Evolutionary conservation across 2,113 vertebrate genomes (phyloP).

Genomic region (Aptenodytes forsteri): DNA sequence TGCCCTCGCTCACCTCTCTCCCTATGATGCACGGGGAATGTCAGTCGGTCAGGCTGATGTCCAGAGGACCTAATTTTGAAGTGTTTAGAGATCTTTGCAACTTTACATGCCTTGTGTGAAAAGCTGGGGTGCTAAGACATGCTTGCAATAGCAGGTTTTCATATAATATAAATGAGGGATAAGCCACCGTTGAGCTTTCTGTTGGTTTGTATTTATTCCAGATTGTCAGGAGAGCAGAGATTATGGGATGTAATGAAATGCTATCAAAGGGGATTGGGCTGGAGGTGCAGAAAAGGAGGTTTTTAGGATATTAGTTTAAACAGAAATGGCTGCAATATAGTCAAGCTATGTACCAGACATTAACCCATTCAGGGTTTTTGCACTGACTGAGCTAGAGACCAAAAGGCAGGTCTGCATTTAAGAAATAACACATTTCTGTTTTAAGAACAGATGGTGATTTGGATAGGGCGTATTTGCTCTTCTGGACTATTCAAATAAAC

Average conservation of each 20-base stretch:
- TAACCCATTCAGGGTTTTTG: neutral
- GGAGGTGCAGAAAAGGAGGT: neutral
- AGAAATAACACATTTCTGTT: neutral
- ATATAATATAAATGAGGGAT: neutral
- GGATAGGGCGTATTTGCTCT: neutral
- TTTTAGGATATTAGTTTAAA: neutral
- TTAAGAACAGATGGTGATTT: neutral
- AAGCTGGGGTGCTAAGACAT: neutral
- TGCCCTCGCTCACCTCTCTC: neutral
- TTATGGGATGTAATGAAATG: neutral
- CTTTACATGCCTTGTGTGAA: neutral
- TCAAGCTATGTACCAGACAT: neutral
- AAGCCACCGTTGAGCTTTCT: neutral
- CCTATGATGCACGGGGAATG: fast-evolving
- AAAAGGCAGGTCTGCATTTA: neutral
- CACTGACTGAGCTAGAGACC: neutral
- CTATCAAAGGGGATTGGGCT: neutral
- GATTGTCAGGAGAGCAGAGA: neutral
- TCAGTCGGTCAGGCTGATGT: neutral
- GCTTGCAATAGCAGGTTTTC: neutral
- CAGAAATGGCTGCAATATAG: neutral
- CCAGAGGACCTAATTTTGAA: neutral
- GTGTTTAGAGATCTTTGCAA: neutral
- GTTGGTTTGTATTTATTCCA: neutral
- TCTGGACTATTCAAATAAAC: neutral